Base-by-base conservation (phyloP, 2,888 invertebrate genomes). In the Netelia melanura region DNA sequence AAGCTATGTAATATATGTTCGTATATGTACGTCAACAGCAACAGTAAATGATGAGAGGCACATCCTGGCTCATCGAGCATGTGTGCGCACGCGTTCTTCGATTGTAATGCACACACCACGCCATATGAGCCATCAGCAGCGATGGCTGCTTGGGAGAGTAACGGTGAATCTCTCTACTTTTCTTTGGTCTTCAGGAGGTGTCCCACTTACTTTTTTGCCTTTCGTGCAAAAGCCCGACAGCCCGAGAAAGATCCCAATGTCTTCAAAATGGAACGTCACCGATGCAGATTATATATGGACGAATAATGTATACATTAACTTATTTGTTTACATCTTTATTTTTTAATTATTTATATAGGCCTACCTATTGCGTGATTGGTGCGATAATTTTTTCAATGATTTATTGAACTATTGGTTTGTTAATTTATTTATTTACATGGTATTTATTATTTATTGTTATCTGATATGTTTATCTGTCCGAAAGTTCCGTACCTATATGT, bases 111-210 rank as follows among this genome's bases (percentile, higher is more conserved):
- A 68, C 67, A 70, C 65, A 54, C 58, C 56, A 68, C 72, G 64
- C 65, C 62, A 65, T 58, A 23, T 56, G 84, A 82, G 84, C 86
- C 85, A 88, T 87, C 86, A 86, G 81, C 86, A 85, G 84, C 83
- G 81, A 70, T 70, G 65, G 70, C 83, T 82, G 86, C 82, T 85
- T 83, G 86, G 84, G 86, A 84, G 87, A 81, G 85, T 90, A 90
- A 90, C 90, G 90, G 90, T 90, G 86, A 86, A 89, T 88, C 84
- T 74, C 81, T 67, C 81, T 78, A 81, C 85, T 85, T 71, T 74
- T 84, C 80, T 74, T 64, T 64, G 38, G 25, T 82, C 62, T 80
- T 86, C 83, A 87, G 88, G 83, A 88, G 89, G 88, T 85, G 90
- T 88, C 89, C 89, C 89, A 90, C 89, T 90, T 90, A 86, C 78